Base-by-base conservation (phyloP, 1,140 invertebrate species). In the Andricus grossulariae region DNA sequence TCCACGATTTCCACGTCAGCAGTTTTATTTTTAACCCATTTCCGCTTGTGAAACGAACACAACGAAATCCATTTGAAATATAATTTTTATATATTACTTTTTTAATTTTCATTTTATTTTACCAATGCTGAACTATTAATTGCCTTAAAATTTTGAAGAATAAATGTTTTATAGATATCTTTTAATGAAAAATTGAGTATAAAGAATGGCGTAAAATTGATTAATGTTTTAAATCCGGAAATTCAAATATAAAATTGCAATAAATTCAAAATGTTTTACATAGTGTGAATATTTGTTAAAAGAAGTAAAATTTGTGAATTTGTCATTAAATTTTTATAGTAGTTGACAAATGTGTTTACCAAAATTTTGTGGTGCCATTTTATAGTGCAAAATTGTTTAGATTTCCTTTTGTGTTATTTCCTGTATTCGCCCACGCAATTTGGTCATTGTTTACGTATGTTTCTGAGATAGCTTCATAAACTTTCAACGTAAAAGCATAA, bases 1-100 rank as follows among this genome's bases (percentile, higher is more conserved):
- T 66, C 60, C 16, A 16, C 57, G 3, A 66, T 66, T 45, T 66
- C 60, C n/a, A 66, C 60, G 39, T 66, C 60, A 32, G 25, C 25
- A 16, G 5, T 32, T 66, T 66, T 66, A 66, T 66, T 66, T 66
- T 45, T 66, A 66, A 66, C 60, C 45, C 60, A 32, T 66, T 66
- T 39, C 60, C 60, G 60, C 32, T 66, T 66, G 25, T 66, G 25
- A 66, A 25, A 66, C n/a, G 15, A 66, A 45, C 25, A 39, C 25
- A 39, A 16, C 60, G 25, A 66, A 66, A 25, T 66, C n/a, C 25
- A 39, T 39, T 16, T 39, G 32, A 66, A 66, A 66, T 66, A 66
- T 60, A 25, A 32, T 45, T 45, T 45, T 45, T 45, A 5, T 66
- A 25, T 66, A 66, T 32, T 32, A 66, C 3, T 66, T 39, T 66